Percentiles rank a stretch among this genome's conserved stretches.
phyloP scores from a whole-genome alignment of 2,888 invertebrate species.

The Andrena camellia region DNA sequence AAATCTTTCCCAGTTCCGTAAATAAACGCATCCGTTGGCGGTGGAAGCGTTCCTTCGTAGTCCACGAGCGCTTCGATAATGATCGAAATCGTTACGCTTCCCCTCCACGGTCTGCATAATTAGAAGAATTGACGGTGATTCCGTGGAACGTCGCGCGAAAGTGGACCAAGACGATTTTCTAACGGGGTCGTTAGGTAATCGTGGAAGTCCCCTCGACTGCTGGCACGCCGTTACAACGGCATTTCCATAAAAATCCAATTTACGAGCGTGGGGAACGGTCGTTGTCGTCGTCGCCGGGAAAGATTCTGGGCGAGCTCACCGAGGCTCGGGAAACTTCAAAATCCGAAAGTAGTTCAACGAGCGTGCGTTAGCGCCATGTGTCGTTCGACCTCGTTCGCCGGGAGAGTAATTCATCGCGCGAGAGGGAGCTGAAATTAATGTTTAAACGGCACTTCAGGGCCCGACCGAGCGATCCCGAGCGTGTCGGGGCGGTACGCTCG shows the following conservation, averaged over 20 bases:
- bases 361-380: slow-evolving; percentile 68
- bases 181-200: slow-evolving; percentile 52
- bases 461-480: slow-evolving; percentile 53
- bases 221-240: slow-evolving; percentile 38
- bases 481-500: slow-evolving; percentile 23
- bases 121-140: slow-evolving; percentile 1
- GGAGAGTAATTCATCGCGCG: slow-evolving; percentile 62
- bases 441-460: slow-evolving; percentile 62
- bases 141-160: slow-evolving; percentile 20
- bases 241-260: slow-evolving; percentile 61
- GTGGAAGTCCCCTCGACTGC: slow-evolving; percentile 32
- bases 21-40: slow-evolving; percentile 15
- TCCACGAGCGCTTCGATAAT: background rate
- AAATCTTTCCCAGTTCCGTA: slow-evolving; percentile 23
- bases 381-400: slow-evolving; percentile 68
- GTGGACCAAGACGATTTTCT: slow-evolving; percentile 53
- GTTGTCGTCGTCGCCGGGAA: slow-evolving; percentile 8
- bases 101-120: background rate
- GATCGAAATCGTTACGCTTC: background rate
- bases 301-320: slow-evolving; percentile 26
- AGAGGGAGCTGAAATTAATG: slow-evolving; percentile 65
- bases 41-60: background rate
- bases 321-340: slow-evolving; percentile 39
- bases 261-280: slow-evolving; percentile 33
- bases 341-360: slow-evolving; percentile 70